Base-by-base conservation (phyloP, 2,888 invertebrate species). In the Priocnemis perturbator region DNA sequence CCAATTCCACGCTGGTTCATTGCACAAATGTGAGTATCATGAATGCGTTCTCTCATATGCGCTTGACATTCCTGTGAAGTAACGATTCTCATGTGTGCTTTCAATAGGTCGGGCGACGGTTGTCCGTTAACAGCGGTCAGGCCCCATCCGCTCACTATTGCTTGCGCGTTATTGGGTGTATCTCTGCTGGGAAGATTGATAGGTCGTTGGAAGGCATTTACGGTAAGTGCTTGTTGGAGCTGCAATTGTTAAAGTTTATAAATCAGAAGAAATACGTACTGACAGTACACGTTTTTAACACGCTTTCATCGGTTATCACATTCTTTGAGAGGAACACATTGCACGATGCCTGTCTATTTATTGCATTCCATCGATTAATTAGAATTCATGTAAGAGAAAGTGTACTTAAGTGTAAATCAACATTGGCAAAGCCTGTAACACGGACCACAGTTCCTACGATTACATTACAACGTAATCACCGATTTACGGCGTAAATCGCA, bases 71-170 rank as follows among this genome's bases (percentile, higher is more conserved):
- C 26, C 0, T 4, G 0, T 1, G 66, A 62, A 5, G 53, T 5
- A 4, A 73, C n/a, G 4, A 66, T 23, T 11, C 20, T 37, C 48
- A 69, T 61, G 4, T 50, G 11, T 19, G 68, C 62, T 53, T 76
- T 79, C 30, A 74, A 70, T 7, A 79, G 67, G n/a, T 2, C 37
- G 9, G 0, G 11, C 0, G 77, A 3, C 20, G 57, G 15, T n/a
- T 23, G 44, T 52, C 64, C 69, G 1, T 23, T 17, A 14, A 47
- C 15, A 0, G 9, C 15, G 3, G 37, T 59, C 14, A 0, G 19
- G 15, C 78, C 77, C 75, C 77, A 79, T 71, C 79, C 79, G 30
- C 73, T 64, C 15, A 74, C 21, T 0, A 56, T 23, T 20, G 52
- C 50, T 7, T 14, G 5, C 5, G 58, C 62, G 19, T 23, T 30